Evolutionary conservation across 2,113 vertebrate genomes (phyloP).

Genomic region (Numida meleagris): DNA sequence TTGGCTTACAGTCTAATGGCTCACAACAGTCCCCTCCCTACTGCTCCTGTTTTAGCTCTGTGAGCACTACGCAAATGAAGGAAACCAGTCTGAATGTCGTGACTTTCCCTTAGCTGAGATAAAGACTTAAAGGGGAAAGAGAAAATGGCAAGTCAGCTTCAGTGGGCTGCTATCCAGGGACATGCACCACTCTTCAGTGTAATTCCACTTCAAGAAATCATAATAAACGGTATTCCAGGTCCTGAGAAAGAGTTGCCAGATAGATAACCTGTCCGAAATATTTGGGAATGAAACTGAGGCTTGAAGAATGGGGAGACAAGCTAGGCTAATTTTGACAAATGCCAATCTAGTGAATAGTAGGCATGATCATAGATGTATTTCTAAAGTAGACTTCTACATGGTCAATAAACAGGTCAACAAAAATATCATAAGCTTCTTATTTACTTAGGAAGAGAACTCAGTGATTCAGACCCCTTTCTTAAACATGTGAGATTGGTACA

Average conservation of each 20-base stretch:
- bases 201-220: background rate
- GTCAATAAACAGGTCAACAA: background rate
- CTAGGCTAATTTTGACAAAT: background rate
- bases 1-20: background rate
- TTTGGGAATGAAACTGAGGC: background rate
- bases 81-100: background rate
- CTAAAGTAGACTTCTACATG: background rate
- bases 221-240: background rate
- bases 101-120: background rate
- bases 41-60: background rate
- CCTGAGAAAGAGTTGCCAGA: background rate
- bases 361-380: background rate
- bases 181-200: rapidly evolving
- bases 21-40: background rate
- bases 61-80: background rate
- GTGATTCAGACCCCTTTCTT: conserved; percentile 34
- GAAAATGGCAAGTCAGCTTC: background rate
- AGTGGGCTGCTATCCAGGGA: background rate
- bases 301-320: background rate
- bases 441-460: conserved; percentile 40
- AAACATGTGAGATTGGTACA: background rate
- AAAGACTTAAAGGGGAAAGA: background rate
- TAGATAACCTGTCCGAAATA: background rate
- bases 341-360: background rate
- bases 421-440: background rate